Evolutionary conservation across 2,113 vertebrate species (phyloP), one percentile per base, ranked within the genome.

Genomic region (Plestiodon gilberti): DNA sequence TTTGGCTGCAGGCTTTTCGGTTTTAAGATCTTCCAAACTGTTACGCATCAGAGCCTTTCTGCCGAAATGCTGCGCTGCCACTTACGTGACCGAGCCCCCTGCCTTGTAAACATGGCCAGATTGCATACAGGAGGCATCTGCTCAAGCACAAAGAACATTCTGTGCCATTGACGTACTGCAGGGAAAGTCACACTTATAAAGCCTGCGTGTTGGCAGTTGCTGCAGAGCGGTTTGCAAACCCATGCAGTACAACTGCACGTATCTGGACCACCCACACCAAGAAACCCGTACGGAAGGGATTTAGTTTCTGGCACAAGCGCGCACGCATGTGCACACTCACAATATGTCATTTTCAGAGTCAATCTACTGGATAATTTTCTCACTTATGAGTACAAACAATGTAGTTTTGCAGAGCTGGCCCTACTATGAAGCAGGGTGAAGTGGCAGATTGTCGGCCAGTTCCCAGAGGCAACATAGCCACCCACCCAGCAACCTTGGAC

Each of bases 91-190:
- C 1, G 62, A 69, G 48, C 15, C 62, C 43, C 71, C 38, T 23
- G 71, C 23, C 61, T 64, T 79, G 87, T 69, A 62, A 88, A 78
- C 28, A 57, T 1, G 75, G 59, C 75, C 81, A 84, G 57, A 79
- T 74, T 65, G 81, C 65, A 33, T 33, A 25, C 55, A 78, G 10
- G 25, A 64, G 40, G n/a, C 55, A 79, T 64, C 65, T 74, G 75
- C 57, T 74, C 18, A 22, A 6, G 38, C 33, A 64, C 75, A 73
- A 83, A 62, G 55, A 74, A 73, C 87, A 38, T 78, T 73, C 67
- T 73, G 81, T 79, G 81, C 87, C 11, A 30, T 65, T 64, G 52
- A 28, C 3, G 14, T 20, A 20, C 5, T 1, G 1, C 65, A 13
- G 81, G 35, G 65, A 28, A 83, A 78, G 38, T 43, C 4, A 64